These are phyloP conservation scores for Tillus elongatus DNA, from an alignment of 2,888 invertebrate genomes.

Conservation along the genomic window DNA sequence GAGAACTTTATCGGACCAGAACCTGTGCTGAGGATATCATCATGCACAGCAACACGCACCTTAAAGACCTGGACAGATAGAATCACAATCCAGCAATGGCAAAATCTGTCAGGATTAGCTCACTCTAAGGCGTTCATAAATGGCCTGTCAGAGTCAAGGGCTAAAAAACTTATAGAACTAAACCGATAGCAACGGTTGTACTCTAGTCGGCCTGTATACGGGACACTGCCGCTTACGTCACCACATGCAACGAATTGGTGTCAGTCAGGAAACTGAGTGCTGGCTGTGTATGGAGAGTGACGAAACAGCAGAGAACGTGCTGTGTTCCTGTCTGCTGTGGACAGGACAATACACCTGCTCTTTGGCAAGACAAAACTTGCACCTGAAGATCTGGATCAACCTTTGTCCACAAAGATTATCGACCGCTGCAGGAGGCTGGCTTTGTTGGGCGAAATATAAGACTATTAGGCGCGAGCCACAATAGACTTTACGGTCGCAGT, in stretches of 20 bases:
- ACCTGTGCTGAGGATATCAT: background rate
- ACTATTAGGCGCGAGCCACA: conserved; percentile 4
- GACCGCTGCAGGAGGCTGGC: too few species aligned
- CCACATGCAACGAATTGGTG: too few species aligned
- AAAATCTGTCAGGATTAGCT: conserved; percentile 1
- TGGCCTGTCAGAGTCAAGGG: background rate
- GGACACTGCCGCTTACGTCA: too few species aligned
- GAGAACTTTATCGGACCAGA: background rate
- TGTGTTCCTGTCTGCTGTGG: background rate
- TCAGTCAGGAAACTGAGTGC: too few species aligned
- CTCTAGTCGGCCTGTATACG: too few species aligned
- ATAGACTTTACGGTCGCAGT: conserved; percentile 4
- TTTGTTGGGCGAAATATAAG: background rate
- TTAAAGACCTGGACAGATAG: background rate
- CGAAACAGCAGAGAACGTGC: conserved; percentile 1
- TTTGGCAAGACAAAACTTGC: background rate
- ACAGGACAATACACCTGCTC: too few species aligned
- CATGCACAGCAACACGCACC: background rate
- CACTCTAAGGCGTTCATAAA: background rate
- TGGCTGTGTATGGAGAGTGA: background rate
- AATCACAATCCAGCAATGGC: background rate
- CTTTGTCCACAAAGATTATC: too few species aligned
- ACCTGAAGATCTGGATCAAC: background rate
- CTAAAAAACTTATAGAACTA: background rate
- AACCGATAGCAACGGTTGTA: background rate